Base-by-base conservation (phyloP, 2,113 vertebrate genomes). In the Rhombomys opimus region DNA sequence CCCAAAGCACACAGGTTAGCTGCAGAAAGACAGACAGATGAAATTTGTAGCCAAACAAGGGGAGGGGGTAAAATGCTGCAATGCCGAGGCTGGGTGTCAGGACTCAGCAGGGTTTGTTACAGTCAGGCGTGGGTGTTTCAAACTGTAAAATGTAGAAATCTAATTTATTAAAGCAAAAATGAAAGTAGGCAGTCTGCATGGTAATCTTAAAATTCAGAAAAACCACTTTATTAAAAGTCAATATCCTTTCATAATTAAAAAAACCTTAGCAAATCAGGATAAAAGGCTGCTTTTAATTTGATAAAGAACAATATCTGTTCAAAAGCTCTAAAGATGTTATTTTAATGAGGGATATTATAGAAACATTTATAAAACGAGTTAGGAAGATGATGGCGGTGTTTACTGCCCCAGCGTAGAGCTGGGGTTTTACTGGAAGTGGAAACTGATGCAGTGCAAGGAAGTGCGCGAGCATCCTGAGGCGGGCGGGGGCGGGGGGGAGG, bases 81-180 rank as follows among this genome's bases (percentile, higher is more conserved):
- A 18, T 46, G 35, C 59, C 93, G 85, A 70, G 7, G 23, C 9
- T 27, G 41, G 82, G 23, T 17, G 23, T 84, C 12, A 41, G 35
- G 80, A 86, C n/a, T 52, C 67, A 57, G 30, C 80, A 50, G 4
- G 14, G 27, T 57, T 91, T 86, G 72, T 63, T 89, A 61, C 12
- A 81, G 67, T 59, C 88, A 92, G 57, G 12, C 27, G 52, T 23
- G 32, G 9, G 59, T 2, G 1, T 73, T 72, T 93, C 61, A 85
- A 77, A 82, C 72, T 86, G 87, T 54, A 89, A 81, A 88, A 92
- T 54, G 35, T 78, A 52, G 76, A 75, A 89, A 82, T 76, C 35
- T 61, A 63, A 68, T 81, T 20, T 25, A 87, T 50, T 78, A 90
- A 7, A 82, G 54, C 7, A 76, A 7, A 91, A 17, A 78, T 41